Evolutionary conservation across 2,113 vertebrate genomes (phyloP), one percentile per base, ranked within the genome.

Genomic region (Passer domesticus): DNA sequence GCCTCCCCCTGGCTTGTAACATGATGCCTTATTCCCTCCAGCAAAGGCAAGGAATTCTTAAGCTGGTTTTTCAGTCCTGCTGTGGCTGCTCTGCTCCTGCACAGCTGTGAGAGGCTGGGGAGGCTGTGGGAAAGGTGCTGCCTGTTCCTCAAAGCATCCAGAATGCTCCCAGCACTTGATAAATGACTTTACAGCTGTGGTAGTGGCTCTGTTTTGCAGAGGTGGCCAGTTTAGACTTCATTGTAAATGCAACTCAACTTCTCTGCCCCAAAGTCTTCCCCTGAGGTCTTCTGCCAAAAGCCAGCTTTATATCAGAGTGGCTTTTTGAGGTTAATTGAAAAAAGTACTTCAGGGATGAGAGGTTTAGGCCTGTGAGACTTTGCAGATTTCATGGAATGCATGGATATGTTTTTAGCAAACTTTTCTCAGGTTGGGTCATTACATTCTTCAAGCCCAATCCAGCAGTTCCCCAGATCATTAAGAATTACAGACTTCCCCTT

Each of bases 111-210:
- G 64, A 82, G 69, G 73, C 77, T 78, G 69, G 37, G 7, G 70
- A 53, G 69, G 10, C 85, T n/a, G 59, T 88, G 88, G 85, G 79
- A 83, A 92, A 88, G 89, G 86, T 76, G 59, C 82, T 88, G 87
- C 82, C 50, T 70, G 33, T 4, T 58, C 43, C 78, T 67, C 60
- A 49, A 37, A 0, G 5, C 80, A 33, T 46, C 37, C 17, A 69
- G 37, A 41, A 15, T 7, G 18, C 55, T 89, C 58, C 77, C 21
- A 87, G 74, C 49, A 24, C 47, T 63, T 58, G 79, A 86, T 13
- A 58, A 86, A 83, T 60, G 43, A 63, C 49, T 83, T 23, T 28
- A 59, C 80, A 94, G 94, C 88, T 80, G 79, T 17, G 37, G 8
- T 6, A 23, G 46, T 0, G 0, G 30, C 78, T 93, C 62, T 1